Conservation (phyloP, 2,797 vertebrate genomes). For the Halcyon smyrnensis region DNA sequence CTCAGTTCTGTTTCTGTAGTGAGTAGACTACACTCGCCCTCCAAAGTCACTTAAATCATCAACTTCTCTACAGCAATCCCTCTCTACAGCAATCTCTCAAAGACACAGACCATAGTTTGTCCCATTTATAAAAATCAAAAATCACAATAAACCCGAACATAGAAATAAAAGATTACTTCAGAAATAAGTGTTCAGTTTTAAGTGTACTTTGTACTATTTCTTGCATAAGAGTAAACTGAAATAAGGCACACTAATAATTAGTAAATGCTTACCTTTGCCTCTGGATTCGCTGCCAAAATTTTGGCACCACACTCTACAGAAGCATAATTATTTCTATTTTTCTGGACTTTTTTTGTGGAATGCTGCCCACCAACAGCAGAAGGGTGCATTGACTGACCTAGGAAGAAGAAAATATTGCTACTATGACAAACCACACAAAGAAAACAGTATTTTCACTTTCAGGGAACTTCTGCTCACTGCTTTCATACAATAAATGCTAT, state of each 20-base stretch:
- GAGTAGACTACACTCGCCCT: not conserved
- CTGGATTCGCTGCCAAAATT: conserved; percentile 94
- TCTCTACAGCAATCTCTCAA: not conserved
- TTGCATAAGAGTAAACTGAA: not conserved
- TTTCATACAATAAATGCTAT: not conserved
- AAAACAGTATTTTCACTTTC: not conserved
- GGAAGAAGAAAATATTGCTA: conserved; percentile 57
- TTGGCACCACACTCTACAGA: conserved; percentile 99
- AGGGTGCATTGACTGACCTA: conserved; percentile 94
- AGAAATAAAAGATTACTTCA: not conserved
- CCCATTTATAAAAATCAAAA: not conserved
- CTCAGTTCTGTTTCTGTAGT: not conserved
- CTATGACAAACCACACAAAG: not conserved
- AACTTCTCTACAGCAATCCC: not conserved
- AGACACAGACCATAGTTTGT: not conserved
- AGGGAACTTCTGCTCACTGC: not conserved
- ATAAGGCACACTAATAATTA: not conserved
- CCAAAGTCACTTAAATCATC: not conserved
- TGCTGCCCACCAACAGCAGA: conserved; percentile 87
- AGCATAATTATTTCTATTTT: conserved; percentile 98
- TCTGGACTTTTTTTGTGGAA: conserved; percentile 93
- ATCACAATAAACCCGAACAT: not conserved
- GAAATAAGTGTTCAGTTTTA: not conserved
- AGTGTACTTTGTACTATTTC: not conserved
- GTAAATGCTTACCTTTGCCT: conserved; percentile 91